Conservation (phyloP, 2,888 invertebrate genomes). For the Drosophila colorata region DNA sequence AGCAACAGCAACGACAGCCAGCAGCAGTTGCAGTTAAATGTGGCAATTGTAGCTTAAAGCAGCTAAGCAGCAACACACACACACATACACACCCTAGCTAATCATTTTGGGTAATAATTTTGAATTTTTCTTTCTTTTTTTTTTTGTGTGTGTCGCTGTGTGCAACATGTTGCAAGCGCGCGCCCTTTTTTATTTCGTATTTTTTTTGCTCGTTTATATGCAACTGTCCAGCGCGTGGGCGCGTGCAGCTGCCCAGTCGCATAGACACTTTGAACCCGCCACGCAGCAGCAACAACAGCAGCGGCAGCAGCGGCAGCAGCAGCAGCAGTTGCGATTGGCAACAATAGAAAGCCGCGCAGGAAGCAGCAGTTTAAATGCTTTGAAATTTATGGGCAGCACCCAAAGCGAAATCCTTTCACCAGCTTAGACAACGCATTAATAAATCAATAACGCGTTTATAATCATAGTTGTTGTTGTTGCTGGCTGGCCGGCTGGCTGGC, state of each 20-base stretch:
- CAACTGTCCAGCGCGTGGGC: slow-evolving; percentile 44
- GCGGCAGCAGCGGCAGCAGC: not conserved
- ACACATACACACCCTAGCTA: slow-evolving; percentile 46
- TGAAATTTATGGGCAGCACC: slow-evolving; percentile 70
- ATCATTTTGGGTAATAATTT: slow-evolving; percentile 69
- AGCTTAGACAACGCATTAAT: slow-evolving; percentile 67
- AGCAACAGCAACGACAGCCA: slow-evolving; percentile 29
- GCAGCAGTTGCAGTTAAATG: slow-evolving; percentile 42
- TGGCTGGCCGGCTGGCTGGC: slow-evolving; percentile 28
- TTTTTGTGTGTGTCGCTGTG: slow-evolving; percentile 24
- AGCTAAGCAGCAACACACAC: slow-evolving; percentile 44
- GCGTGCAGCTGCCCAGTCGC: slow-evolving; percentile 41
- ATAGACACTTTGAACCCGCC: slow-evolving; percentile 54
- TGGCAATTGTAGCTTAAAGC: slow-evolving; percentile 57
- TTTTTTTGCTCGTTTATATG: slow-evolving; percentile 32
- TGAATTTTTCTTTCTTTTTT: slow-evolving; percentile 45
- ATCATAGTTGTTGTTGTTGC: slow-evolving; percentile 60
- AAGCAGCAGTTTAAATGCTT: slow-evolving; percentile 67
- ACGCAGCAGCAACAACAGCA: slow-evolving; percentile 28
- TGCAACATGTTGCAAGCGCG: slow-evolving; percentile 60
- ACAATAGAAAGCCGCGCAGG: slow-evolving; percentile 71
- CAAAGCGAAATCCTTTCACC: slow-evolving; percentile 79
- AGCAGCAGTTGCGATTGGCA: slow-evolving; percentile 22
- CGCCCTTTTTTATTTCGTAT: slow-evolving; percentile 50
- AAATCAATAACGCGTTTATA: slow-evolving; percentile 76